Conservation (phyloP, 2,888 invertebrate species). For the Nemurella pictetii region DNA sequence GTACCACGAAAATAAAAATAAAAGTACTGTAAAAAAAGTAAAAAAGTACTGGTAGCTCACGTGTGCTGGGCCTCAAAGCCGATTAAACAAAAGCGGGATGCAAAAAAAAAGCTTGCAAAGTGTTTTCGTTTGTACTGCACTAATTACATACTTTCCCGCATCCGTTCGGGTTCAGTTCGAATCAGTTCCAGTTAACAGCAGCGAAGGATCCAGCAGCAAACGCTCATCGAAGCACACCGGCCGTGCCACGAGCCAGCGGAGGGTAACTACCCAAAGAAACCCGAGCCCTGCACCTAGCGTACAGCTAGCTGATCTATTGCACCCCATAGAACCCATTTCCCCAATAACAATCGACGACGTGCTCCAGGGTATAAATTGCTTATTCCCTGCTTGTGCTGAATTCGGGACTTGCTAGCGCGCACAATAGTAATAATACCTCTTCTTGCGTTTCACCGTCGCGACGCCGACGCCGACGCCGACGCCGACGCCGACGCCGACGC, state of each 20-base stretch:
- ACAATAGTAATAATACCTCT: background rate
- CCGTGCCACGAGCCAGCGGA: background rate
- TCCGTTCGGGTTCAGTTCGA: background rate
- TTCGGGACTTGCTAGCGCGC: background rate
- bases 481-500: background rate
- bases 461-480: background rate
- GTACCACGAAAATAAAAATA: too few species aligned
- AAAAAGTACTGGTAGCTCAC: too few species aligned
- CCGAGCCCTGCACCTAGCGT: background rate
- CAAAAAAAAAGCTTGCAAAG: background rate
- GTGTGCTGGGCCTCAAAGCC: too few species aligned
- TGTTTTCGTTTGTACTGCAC: background rate
- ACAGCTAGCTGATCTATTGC: constrained; percentile 17
- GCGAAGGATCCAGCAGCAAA: background rate
- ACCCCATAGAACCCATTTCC: constrained; percentile 22
- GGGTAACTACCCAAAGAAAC: background rate
- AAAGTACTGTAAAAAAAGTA: too few species aligned
- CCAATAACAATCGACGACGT: constrained; percentile 29
- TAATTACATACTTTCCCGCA: background rate
- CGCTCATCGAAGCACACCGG: background rate
- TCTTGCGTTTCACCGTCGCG: background rate
- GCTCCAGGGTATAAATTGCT: constrained; percentile 23
- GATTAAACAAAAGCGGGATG: background rate
- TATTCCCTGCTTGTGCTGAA: constrained; percentile 21
- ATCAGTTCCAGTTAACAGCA: background rate